Base-by-base conservation (phyloP, 1,140 invertebrate genomes). In the Sinella curviseta region DNA sequence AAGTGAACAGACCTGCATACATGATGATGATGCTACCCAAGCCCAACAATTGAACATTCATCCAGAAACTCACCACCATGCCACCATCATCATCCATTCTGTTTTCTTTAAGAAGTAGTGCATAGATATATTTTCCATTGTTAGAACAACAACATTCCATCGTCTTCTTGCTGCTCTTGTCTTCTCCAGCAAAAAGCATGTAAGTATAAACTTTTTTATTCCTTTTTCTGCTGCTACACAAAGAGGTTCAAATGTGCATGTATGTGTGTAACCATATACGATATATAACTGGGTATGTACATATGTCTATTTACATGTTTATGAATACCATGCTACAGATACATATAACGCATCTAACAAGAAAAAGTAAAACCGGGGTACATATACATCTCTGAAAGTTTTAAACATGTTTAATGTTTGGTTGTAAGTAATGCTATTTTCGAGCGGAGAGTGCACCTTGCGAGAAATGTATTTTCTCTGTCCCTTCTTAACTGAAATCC, bases 101-200 rank as follows among this genome's bases (percentile, higher is more conserved):
- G 57, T 60, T 60, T n/a, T 60, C 57, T 26, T 26, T 4, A 26
- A 60, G 57, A 60, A 60, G 12, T 60, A 60, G 57, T 60, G 57
- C 57, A 60, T 60, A 20, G 8, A 48, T 20, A 48, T 48, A 20
- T 48, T 14, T 60, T 60, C 57, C 57, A 17, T 60, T 60, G 57
- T 60, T 48, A 48, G 39, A 60, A 60, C 57, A 60, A 60, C 57
- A 60, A 60, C 57, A 60, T 60, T 60, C 57, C 57, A 60, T n/a
- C 57, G 12, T 60, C 24, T n/a, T 60, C 57, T 12, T 60, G 12
- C 4, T 60, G n/a, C n/a, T n/a, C n/a, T 26, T 26, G 12, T n/a
- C 57, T 60, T 60, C 14, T 60, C 24, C 14, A 60, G 24, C 24
- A 60, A 26, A 60, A 60, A 60, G 57, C 57, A 26, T 14, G 57